A percentile compares a stretch with the other conserved stretches of the same genome.
Conservation (phyloP, 1,140 invertebrate genomes). For the Aricia agestis region DNA sequence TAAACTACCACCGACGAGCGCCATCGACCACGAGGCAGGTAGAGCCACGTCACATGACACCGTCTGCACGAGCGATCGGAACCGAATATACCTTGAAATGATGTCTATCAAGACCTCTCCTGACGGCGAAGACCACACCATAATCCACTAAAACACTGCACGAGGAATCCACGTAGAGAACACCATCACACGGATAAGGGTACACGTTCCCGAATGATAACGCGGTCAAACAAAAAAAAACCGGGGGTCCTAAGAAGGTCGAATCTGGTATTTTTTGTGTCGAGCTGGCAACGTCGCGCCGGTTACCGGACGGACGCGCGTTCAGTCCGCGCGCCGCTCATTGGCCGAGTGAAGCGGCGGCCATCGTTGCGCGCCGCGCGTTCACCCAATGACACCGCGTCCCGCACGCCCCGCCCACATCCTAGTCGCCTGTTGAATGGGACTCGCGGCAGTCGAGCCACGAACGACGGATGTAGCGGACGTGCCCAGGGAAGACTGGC, state of each 20-base stretch:
- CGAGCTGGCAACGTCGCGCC: conserved; percentile 70
- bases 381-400: conserved; percentile 64
- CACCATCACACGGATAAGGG: conserved; percentile 67
- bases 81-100: conserved; percentile 60
- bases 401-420: conserved; percentile 71
- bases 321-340: conserved; percentile 66
- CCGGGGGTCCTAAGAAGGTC: conserved; percentile 72
- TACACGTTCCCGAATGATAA: conserved; percentile 70
- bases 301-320: conserved; percentile 65
- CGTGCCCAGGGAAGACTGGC: conserved; percentile 9
- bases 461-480: conserved; percentile 27
- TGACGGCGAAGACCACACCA: conserved; percentile 69
- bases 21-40: conserved; percentile 29
- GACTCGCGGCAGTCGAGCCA: conserved; percentile 52
- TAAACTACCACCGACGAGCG: conserved; percentile 2
- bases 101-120: conserved; percentile 69
- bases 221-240: conserved; percentile 73
- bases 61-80: conserved; percentile 28
- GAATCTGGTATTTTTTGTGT: conserved; percentile 71
- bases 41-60: conserved; percentile 45
- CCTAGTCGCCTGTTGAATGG: conserved; percentile 61
- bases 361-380: conserved; percentile 56
- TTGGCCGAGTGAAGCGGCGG: conserved; percentile 67
- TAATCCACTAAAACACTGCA: conserved; percentile 67
- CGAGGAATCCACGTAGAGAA: conserved; percentile 53